These are phyloP conservation scores for Tichodroma muraria DNA, from an alignment of 2,113 vertebrate species.

Conservation along the genomic window DNA sequence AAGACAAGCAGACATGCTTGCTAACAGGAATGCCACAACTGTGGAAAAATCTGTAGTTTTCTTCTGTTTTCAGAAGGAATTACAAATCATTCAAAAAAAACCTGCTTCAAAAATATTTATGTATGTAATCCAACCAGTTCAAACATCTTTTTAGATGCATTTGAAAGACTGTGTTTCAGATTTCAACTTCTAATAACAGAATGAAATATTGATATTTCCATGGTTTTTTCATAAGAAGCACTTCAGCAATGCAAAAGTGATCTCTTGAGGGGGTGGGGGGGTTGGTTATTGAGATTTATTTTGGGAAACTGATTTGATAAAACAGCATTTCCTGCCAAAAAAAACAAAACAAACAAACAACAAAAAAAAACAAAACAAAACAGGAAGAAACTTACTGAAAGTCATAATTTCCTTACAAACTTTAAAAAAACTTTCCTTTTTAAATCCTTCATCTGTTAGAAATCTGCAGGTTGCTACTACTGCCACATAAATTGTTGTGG, in stretches of 20 bases:
- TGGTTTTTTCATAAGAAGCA: neutral
- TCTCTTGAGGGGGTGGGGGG: neutral
- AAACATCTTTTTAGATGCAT: neutral
- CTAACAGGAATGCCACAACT: neutral
- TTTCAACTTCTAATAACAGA: neutral
- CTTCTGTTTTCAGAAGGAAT: neutral
- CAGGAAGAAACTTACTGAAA: neutral
- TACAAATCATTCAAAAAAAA: neutral
- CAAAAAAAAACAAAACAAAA: too few species aligned
- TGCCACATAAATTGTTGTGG: neutral
- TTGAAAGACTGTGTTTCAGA: neutral
- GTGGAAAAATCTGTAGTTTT: neutral
- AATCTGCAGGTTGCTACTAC: neutral
- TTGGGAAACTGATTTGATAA: neutral
- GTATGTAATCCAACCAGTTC: neutral
- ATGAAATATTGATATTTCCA: neutral
- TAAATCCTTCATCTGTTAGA: neutral
- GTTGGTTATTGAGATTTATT: neutral
- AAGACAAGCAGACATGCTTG: too few species aligned
- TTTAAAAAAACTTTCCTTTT: neutral
- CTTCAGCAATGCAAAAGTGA: neutral
- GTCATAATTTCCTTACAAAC: neutral
- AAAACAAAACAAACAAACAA: neutral
- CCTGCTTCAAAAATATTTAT: neutral
- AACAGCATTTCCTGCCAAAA: neutral